Base-by-base conservation (phyloP, 2,797 vertebrate genomes). In the Salmo trutta region DNA sequence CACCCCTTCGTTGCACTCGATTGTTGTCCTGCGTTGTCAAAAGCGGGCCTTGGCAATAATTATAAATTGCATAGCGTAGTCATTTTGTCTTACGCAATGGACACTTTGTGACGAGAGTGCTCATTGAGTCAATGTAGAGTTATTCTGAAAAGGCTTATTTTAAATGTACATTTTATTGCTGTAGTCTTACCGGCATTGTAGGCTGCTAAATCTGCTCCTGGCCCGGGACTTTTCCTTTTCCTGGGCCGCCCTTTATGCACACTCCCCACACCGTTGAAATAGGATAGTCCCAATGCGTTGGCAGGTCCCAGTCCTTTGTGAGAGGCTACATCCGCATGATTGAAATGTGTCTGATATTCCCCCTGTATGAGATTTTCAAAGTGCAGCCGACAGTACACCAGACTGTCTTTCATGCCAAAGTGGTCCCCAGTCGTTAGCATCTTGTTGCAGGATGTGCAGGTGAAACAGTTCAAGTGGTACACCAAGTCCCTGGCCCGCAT, bases 361-460 rank as follows among this genome's bases (percentile, higher is more conserved):
- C 97, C 98, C 92, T 98, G 98, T 88, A 99, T 95, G 84, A 99
- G 94, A 83, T 96, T 96, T 94, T 99, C 97, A 95, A 99, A 99
- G 94, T 99, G 98, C 92, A 98, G 95, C 82, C 97, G 97, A 89
- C 98, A 99, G 92, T 99, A 99, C 88, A 99, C 97, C 90, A 99
- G 94, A 91, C 95, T 97, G 96, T 99, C 98, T 94, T 99, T 99
- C 97, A 99, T 99, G 90, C 98, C 98, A 91, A 99, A 99, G 94
- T 99, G 98, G 91, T 99, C 98, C 75, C 97, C 98, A 73, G 98
- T 99, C 90, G 96, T 98, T 84, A 99, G 94, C 96, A 97, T 98
- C 94, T 98, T 98, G 95, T 96, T 98, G 94, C 98, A 99, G 65
- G 96, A 97, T 86, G 96, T 97, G 93, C 98, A 99, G 74, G 97